Conservation (phyloP, 2,797 vertebrate genomes). For the Muscicapa striata region DNA sequence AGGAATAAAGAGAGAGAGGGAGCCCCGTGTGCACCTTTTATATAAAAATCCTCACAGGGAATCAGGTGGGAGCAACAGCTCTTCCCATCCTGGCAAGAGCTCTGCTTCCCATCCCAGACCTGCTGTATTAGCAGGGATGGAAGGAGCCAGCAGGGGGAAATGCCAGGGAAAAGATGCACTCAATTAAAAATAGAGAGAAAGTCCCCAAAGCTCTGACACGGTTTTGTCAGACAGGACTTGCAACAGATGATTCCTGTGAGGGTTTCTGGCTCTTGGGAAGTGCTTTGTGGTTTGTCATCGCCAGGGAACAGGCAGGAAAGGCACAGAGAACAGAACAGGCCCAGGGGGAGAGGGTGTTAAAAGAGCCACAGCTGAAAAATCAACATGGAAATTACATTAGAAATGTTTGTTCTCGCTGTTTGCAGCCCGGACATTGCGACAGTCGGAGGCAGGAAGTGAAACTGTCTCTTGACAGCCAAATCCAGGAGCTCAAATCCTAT, state of each 20-base stretch:
- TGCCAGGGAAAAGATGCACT: slow-evolving; percentile 34
- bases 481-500: neutral
- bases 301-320: neutral
- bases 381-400: neutral
- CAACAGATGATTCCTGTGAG: slow-evolving; percentile 56
- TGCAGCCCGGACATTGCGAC: neutral
- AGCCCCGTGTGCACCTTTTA: neutral
- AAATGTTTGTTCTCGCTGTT: neutral
- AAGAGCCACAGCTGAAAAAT: slow-evolving; percentile 6
- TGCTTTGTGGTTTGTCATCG: slow-evolving; percentile 28
- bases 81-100: neutral
- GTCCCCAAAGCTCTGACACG: slow-evolving; percentile 40
- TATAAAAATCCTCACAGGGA: neutral
- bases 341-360: neutral
- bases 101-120: neutral
- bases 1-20: neutral
- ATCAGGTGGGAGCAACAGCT: slow-evolving; percentile 8
- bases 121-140: neutral
- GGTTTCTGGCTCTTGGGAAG: slow-evolving; percentile 56
- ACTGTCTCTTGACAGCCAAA: neutral
- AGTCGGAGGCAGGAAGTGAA: neutral
- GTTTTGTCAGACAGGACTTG: slow-evolving; percentile 63
- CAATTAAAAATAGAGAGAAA: slow-evolving; percentile 59
- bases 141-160: neutral
- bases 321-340: neutral